phyloP scores from a whole-genome alignment of 2,797 vertebrate genomes.

The Orientallactaga sibirica region DNA sequence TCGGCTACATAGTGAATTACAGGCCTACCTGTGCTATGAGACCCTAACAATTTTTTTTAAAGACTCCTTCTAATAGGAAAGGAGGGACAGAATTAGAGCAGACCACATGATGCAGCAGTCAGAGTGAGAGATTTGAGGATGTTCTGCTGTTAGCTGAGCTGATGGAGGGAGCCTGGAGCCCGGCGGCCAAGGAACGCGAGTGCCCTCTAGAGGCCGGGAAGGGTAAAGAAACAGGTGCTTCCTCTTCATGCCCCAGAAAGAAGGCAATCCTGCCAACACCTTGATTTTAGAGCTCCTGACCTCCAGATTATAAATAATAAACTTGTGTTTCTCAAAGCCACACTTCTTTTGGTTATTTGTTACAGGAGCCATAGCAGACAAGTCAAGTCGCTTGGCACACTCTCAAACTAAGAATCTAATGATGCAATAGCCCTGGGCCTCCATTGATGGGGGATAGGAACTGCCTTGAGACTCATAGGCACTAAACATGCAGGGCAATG shows the following conservation, averaged over 20 bases:
- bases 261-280: background rate
- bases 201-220: background rate
- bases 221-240: background rate
- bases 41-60: background rate
- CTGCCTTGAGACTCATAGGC: background rate
- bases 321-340: background rate
- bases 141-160: background rate
- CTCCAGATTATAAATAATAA: background rate
- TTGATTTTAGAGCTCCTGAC: background rate
- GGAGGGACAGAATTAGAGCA: background rate
- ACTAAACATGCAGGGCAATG: background rate
- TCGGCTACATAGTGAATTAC: background rate
- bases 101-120: background rate
- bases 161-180: background rate
- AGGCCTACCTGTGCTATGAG: background rate
- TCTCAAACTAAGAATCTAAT: background rate
- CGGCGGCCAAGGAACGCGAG: background rate
- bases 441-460: background rate
- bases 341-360: background rate
- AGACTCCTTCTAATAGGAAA: background rate
- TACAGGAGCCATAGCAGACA: background rate
- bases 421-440: background rate
- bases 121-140: background rate
- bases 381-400: too few species aligned
- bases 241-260: too few species aligned